Conservation (phyloP, 2,113 vertebrate species). For the Tupaia tana region DNA sequence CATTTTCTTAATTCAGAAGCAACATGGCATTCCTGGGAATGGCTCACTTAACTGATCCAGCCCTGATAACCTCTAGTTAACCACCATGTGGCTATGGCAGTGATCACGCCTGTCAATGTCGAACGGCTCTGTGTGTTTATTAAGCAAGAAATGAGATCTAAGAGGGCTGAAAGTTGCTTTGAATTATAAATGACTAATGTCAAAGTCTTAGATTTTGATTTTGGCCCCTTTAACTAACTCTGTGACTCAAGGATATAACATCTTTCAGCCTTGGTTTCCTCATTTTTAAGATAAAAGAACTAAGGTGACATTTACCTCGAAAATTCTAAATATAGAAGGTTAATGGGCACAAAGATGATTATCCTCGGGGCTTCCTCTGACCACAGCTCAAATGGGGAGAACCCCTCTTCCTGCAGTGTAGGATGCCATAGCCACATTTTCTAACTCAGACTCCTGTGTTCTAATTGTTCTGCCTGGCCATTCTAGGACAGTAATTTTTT, state of each 20-base stretch:
- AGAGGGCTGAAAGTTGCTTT: background rate
- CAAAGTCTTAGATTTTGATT: background rate
- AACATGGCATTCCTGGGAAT: background rate
- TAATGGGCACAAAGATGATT: background rate
- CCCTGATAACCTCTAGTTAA: background rate
- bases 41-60: background rate
- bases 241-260: background rate
- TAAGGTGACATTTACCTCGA: background rate
- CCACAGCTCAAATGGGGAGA: background rate
- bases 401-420: background rate
- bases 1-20: background rate
- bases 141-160: background rate
- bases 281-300: slow-evolving; percentile 25
- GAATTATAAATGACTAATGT: background rate
- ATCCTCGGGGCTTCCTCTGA: background rate
- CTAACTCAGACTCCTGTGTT: background rate
- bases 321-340: background rate
- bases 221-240: background rate
- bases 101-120: background rate
- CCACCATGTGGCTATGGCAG: background rate
- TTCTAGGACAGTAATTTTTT: background rate
- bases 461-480: background rate
- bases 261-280: background rate
- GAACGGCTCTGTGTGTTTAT: background rate
- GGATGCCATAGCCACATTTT: background rate